These are phyloP conservation scores for Gastrophryne carolinensis DNA, from an alignment of 2,797 vertebrate genomes.

Conservation along the genomic window DNA sequence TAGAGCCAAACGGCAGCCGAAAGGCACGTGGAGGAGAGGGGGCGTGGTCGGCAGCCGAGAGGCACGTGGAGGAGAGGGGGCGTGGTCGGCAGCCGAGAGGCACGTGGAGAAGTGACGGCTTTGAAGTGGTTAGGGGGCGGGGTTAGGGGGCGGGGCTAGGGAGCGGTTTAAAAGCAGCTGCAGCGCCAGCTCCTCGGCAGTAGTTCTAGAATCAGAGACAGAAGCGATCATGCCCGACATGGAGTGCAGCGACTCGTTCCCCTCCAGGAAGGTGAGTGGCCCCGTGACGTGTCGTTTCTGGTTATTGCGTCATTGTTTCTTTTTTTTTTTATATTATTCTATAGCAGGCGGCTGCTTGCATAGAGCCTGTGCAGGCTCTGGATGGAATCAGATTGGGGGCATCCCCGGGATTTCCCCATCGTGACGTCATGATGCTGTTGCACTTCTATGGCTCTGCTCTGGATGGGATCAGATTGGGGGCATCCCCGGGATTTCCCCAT, in stretches of 20 bases:
- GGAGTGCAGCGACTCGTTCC: background rate
- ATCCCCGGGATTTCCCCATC: too few relatives aligned
- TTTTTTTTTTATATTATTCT: background rate
- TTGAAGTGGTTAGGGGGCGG: background rate
- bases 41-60: too few relatives aligned
- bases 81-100: background rate
- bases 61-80: background rate
- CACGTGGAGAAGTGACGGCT: background rate
- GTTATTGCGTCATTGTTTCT: too few relatives aligned
- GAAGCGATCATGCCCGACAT: conserved; percentile 12
- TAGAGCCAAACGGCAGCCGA: background rate
- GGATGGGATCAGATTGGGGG: too few relatives aligned
- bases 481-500: too few relatives aligned
- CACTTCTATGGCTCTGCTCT: too few relatives aligned
- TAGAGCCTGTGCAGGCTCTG: too few relatives aligned
- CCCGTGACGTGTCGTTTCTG: too few relatives aligned
- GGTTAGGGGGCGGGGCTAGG: background rate
- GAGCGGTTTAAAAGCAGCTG: background rate
- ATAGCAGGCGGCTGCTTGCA: too few relatives aligned
- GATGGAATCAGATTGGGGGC: too few relatives aligned
- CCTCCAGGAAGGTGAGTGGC: conserved; percentile 38
- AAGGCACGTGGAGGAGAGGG: background rate
- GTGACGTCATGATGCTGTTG: too few relatives aligned
- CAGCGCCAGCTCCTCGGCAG: background rate
- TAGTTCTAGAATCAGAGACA: too few relatives aligned